These are phyloP conservation scores for Cotesia chilonis DNA, from an alignment of 1,140 invertebrate genomes.

Conservation along the genomic window DNA sequence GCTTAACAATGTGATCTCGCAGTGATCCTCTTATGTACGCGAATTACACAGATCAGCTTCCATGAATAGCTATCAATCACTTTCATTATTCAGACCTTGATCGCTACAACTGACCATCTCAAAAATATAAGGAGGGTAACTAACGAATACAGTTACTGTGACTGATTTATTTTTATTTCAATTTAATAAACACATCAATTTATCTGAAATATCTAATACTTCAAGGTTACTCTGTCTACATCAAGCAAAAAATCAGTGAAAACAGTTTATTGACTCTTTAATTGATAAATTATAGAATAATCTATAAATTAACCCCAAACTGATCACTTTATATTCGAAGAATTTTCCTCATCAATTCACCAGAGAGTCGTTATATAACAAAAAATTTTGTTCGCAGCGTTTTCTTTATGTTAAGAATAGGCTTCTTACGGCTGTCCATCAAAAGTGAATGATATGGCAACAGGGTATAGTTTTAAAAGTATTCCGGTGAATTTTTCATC, in stretches of 20 bases:
- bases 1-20: conserved; percentile 44
- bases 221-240: too few species aligned
- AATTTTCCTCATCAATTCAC: too few species aligned
- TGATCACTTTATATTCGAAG: too few species aligned
- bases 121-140: conserved; percentile 5
- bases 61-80: conserved; percentile 53
- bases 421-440: too few species aligned
- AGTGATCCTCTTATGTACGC: conserved; percentile 48
- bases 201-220: too few species aligned
- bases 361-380: too few species aligned
- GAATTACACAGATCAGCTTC: conserved; percentile 55
- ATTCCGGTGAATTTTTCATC: not conserved
- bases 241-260: too few species aligned
- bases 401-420: too few species aligned
- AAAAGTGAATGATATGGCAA: not conserved
- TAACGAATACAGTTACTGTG: not conserved
- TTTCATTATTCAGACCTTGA: conserved; percentile 24
- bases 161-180: not conserved
- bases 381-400: too few species aligned
- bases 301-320: too few species aligned
- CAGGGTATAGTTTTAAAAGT: not conserved
- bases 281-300: too few species aligned
- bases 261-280: too few species aligned
- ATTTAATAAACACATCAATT: not conserved
- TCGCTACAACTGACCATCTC: conserved; percentile 26